These are phyloP conservation scores for Stenodera caucasica DNA, from an alignment of 2,888 invertebrate species.

Conservation along the genomic window DNA sequence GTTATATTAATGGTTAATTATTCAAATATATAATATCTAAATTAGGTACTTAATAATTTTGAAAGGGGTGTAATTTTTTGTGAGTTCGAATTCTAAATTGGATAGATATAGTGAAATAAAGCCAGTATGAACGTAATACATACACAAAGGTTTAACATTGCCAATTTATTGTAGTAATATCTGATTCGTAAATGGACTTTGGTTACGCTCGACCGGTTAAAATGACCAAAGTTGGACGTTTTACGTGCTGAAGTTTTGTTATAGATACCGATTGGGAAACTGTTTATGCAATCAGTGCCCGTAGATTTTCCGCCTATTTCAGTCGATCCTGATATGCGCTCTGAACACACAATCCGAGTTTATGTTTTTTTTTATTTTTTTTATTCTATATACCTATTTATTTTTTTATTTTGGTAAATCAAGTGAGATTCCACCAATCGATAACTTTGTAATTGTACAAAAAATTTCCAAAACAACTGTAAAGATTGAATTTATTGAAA, in stretches of 20 bases:
- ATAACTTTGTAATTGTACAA: no score
- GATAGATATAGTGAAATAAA: not conserved
- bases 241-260: slow-evolving; percentile 42
- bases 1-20: not conserved
- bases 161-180: slow-evolving; percentile 41
- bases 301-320: slow-evolving; percentile 44
- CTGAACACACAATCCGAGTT: slow-evolving; percentile 5
- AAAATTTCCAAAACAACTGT: no score
- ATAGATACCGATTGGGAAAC: slow-evolving; percentile 44
- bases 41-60: not conserved
- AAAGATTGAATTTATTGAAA: no score
- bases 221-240: slow-evolving; percentile 42
- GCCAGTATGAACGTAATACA: slow-evolving; percentile 38
- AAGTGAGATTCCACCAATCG: not conserved
- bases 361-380: not conserved
- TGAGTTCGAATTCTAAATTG: not conserved
- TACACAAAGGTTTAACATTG: slow-evolving; percentile 36
- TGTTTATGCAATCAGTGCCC: slow-evolving; percentile 44
- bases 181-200: slow-evolving; percentile 42
- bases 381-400: not conserved
- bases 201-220: slow-evolving; percentile 38
- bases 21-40: not conserved
- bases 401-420: not conserved
- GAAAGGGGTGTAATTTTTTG: not conserved
- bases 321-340: slow-evolving; percentile 27